These are phyloP conservation scores for Podarcis muralis DNA, from an alignment of 2,113 vertebrate species.

Conservation along the genomic window DNA sequence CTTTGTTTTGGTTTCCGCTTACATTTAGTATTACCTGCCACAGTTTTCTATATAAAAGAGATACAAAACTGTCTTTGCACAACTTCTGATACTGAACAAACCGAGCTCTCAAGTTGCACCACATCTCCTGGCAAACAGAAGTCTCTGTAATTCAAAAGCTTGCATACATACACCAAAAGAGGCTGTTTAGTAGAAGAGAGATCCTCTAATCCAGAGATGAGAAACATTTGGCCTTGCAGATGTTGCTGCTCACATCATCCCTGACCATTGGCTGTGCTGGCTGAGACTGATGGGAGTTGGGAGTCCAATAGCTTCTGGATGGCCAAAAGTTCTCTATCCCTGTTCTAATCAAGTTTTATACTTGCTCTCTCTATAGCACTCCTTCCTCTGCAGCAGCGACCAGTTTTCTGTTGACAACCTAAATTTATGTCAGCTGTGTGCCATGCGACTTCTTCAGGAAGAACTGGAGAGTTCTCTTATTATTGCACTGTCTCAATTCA, in stretches of 20 bases:
- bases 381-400: slow-evolving; percentile 48
- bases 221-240: too few species aligned
- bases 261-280: too few species aligned
- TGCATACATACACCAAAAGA: neutral
- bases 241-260: too few species aligned
- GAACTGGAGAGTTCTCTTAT: slow-evolving; percentile 58
- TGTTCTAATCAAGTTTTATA: neutral
- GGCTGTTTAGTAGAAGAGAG: neutral
- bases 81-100: neutral
- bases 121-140: neutral
- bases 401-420: slow-evolving; percentile 33
- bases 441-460: slow-evolving; percentile 7
- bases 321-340: too few species aligned
- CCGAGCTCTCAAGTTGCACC: neutral
- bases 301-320: too few species aligned
- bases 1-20: slow-evolving; percentile 44
- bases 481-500: slow-evolving; percentile 38
- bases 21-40: slow-evolving; percentile 35
- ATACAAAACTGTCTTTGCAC: neutral
- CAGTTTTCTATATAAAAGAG: slow-evolving; percentile 7
- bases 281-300: too few species aligned
- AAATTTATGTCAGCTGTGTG: slow-evolving; percentile 48
- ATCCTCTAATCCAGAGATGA: neutral
- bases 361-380: slow-evolving; percentile 9
- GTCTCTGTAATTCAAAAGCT: neutral